A percentile compares a stretch with the other conserved stretches of the same genome.
phyloP scores from a whole-genome alignment of 2,888 invertebrate species.

The Drymonia ruficornis region DNA sequence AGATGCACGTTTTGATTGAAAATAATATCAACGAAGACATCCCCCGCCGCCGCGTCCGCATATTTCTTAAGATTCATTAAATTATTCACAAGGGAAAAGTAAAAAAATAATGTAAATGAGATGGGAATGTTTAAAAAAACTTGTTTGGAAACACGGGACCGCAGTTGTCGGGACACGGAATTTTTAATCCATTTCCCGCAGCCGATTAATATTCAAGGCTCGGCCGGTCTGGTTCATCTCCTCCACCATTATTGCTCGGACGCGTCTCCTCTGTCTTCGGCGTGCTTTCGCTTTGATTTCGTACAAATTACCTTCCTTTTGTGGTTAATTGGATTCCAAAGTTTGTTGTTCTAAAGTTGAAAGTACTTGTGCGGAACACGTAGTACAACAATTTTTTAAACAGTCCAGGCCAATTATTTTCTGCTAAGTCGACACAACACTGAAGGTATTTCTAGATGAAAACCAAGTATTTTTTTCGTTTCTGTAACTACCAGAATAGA shows the following conservation, averaged over 20 bases:
- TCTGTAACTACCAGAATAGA: no score
- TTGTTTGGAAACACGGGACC: conserved; percentile 78
- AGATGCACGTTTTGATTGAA: conserved; percentile 7
- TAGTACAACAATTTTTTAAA: no score
- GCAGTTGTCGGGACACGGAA: conserved; percentile 75
- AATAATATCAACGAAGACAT: conserved; percentile 30
- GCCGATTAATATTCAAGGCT: conserved; percentile 84
- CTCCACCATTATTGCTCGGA: conserved; percentile 78
- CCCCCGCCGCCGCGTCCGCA: conserved; percentile 47
- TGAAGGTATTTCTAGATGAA: no score
- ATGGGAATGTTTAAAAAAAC: conserved; percentile 78
- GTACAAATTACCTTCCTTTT: conserved; percentile 71
- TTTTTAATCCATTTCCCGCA: conserved; percentile 85
- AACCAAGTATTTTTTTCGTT: no score
- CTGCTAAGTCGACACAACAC: no score
- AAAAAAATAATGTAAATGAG: conserved; percentile 81
- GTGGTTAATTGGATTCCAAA: conserved; percentile 56
- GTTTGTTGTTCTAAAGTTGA: conserved; percentile 1
- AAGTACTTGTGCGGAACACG: no score
- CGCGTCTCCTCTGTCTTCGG: conserved; percentile 52
- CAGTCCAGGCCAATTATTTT: no score
- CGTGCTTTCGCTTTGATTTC: conserved; percentile 74
- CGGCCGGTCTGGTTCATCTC: conserved; percentile 85
- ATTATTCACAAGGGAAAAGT: conserved; percentile 79
- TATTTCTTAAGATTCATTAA: conserved; percentile 80